These are phyloP conservation scores for Temnothorax nylanderi DNA, from an alignment of 1,140 invertebrate species.

Conservation along the genomic window DNA sequence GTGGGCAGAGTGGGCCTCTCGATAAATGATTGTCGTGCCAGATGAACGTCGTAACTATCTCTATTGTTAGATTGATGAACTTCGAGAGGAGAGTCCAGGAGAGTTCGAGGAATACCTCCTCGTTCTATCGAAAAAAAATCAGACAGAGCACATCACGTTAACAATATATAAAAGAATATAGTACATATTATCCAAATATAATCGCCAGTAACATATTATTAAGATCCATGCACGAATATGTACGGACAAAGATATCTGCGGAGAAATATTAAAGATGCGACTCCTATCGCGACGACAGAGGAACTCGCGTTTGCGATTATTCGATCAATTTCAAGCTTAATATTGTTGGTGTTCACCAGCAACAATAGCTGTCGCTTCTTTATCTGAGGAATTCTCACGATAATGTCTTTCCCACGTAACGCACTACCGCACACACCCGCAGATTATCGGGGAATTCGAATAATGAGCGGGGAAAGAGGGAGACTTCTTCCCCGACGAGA, in stretches of 20 bases:
- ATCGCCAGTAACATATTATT: background rate
- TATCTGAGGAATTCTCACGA: conserved; percentile 9
- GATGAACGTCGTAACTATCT: background rate
- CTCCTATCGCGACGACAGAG: background rate
- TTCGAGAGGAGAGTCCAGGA: background rate
- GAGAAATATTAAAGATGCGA: background rate
- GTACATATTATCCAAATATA: background rate
- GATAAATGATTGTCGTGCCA: conserved; percentile 5
- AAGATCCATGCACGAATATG: background rate
- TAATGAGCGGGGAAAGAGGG: background rate
- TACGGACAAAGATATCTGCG: background rate
- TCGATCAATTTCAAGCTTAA: too few relatives aligned
- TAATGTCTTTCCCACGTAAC: background rate
- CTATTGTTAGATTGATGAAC: background rate
- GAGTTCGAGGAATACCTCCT: background rate
- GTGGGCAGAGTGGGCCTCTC: background rate
- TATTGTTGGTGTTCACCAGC: background rate
- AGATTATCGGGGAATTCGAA: background rate
- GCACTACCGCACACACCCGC: background rate
- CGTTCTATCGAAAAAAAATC: background rate
- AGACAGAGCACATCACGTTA: background rate
- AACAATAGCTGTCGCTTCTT: background rate
- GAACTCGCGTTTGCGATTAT: background rate
- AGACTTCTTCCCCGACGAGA: background rate
- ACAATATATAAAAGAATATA: background rate